A percentile compares a stretch with the other conserved stretches of the same genome.
Evolutionary conservation across 64 coral and sea anemone species (phyloP).

Genomic region (Pocillopora verrucosa): DNA sequence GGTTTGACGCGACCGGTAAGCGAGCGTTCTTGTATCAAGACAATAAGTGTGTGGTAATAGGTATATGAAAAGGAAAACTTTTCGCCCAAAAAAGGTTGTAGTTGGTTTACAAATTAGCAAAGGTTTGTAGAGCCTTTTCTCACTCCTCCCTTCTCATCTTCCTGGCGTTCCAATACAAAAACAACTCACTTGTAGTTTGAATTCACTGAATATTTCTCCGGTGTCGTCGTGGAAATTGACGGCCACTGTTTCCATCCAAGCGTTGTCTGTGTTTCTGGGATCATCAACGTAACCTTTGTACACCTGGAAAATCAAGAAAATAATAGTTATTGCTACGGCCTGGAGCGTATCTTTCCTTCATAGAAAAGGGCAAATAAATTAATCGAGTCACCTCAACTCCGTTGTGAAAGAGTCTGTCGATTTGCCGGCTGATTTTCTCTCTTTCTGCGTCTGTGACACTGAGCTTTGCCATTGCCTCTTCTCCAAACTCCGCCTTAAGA

Average conservation of each 20-base stretch:
- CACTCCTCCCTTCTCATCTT: background rate
- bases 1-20: too few species aligned
- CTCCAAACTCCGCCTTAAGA: constrained; percentile 92
- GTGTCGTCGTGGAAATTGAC: constrained; percentile 97
- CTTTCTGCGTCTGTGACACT: constrained; percentile 72
- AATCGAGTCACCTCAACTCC: constrained; percentile 75
- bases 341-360: too few species aligned
- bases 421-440: constrained; percentile 69
- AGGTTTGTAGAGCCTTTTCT: too few species aligned
- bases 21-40: too few species aligned
- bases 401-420: constrained; percentile 82
- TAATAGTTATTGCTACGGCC: background rate
- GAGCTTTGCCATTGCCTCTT: constrained; percentile 92
- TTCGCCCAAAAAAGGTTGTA: too few species aligned
- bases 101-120: too few species aligned
- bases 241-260: constrained; percentile 97
- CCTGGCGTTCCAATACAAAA: background rate
- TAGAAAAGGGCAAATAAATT: background rate
- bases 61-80: too few species aligned
- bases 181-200: constrained; percentile 76
- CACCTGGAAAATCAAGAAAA: constrained; percentile 43
- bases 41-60: too few species aligned
- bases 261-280: constrained; percentile 92
- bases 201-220: constrained; percentile 89
- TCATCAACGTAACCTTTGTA: constrained; percentile 99